Percentiles rank a stretch among this genome's conserved stretches.
phyloP scores from a whole-genome alignment of 2,113 vertebrate genomes.

The Empidonax traillii region DNA sequence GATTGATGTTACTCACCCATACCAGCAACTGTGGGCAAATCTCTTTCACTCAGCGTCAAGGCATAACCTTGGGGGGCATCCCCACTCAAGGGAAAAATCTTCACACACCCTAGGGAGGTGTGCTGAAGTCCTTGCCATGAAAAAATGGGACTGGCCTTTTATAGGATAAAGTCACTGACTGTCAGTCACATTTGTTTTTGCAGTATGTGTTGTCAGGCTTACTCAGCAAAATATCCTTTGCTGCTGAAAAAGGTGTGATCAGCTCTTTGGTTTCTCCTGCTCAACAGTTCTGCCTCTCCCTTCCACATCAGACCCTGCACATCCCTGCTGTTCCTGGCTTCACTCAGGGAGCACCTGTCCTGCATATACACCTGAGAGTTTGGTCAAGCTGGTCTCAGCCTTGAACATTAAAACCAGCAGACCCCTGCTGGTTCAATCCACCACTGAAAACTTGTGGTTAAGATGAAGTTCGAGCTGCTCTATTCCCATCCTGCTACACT shows the following conservation, averaged over 20 bases:
- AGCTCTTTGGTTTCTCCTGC: background rate
- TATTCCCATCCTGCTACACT: background rate
- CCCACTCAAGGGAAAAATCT: background rate
- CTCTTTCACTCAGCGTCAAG: background rate
- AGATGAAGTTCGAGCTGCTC: background rate
- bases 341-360: background rate
- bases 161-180: background rate
- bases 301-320: background rate
- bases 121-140: background rate
- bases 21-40: background rate
- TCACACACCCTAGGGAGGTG: background rate
- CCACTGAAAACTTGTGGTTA: background rate
- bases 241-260: background rate
- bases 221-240: background rate
- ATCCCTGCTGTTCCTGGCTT: background rate
- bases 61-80: background rate
- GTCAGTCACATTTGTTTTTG: background rate
- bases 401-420: background rate
- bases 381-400: background rate
- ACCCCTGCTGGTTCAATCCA: background rate
- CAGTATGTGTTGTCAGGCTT: background rate
- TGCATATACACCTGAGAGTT: background rate
- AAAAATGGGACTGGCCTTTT: background rate
- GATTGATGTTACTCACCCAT: background rate
- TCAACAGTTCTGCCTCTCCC: background rate